phyloP scores from a whole-genome alignment of 2,888 invertebrate genomes.

The Lapara coniferarum region DNA sequence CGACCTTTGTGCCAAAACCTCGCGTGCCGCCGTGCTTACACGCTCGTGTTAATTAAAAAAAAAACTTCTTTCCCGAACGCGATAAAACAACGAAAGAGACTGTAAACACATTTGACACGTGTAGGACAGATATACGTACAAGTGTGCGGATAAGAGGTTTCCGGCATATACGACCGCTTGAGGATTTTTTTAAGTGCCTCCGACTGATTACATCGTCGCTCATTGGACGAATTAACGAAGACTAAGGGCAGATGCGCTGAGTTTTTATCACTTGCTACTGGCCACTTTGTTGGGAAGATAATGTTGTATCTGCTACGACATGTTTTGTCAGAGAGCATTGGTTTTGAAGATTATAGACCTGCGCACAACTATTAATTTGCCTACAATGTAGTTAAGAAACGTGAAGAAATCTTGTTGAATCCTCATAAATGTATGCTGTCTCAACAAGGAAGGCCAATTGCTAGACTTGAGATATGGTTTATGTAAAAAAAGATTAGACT shows the following conservation, averaged over 20 bases:
- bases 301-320: constrained; percentile 12
- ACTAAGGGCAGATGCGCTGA: constrained; percentile 47
- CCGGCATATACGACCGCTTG: constrained; percentile 57
- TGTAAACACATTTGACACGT: constrained; percentile 73
- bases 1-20: constrained; percentile 38
- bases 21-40: constrained; percentile 47
- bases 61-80: constrained; percentile 49
- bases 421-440: too few species aligned
- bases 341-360: neutral
- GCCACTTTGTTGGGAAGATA: constrained; percentile 24
- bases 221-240: constrained; percentile 48
- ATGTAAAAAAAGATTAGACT: neutral
- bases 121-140: constrained; percentile 62
- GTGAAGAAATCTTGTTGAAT: neutral
- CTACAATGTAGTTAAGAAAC: neutral
- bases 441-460: too few species aligned
- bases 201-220: constrained; percentile 50
- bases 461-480: too few species aligned
- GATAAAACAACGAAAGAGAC: constrained; percentile 60
- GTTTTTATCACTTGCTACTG: constrained; percentile 43
- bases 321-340: neutral
- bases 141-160: constrained; percentile 64
- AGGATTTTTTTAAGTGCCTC: constrained; percentile 50
- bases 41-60: constrained; percentile 51
- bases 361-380: too few species aligned